Conservation (phyloP, 2,888 invertebrate genomes). For the Chrysotoxum bicinctum region DNA sequence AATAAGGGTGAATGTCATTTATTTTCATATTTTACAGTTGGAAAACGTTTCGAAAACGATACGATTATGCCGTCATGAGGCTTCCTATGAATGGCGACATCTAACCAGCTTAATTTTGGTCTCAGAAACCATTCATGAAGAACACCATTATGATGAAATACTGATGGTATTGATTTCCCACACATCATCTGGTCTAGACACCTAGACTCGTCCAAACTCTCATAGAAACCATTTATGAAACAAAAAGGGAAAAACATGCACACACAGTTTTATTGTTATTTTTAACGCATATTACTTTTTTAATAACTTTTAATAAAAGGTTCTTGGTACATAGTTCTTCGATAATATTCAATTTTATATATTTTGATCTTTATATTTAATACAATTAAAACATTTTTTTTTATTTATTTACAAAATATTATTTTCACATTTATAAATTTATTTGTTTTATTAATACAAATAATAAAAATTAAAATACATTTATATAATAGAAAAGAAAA, state of each 20-base stretch:
- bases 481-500: conserved; percentile 26
- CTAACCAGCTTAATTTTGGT: no score
- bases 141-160: no score
- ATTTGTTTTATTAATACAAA: conserved; percentile 48
- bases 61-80: no score
- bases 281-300: conserved; percentile 52
- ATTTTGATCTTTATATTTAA: conserved; percentile 68
- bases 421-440: conserved; percentile 49
- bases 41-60: no score
- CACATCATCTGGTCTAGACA: no score
- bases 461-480: conserved; percentile 21
- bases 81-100: no score
- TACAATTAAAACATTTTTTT: conserved; percentile 46
- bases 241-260: conserved; percentile 1
- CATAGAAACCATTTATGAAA: neutral
- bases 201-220: no score
- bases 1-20: no score
- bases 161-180: no score
- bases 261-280: conserved; percentile 32
- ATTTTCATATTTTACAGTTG: no score
- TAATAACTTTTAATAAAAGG: conserved; percentile 55
- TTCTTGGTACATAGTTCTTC: conserved; percentile 57
- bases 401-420: conserved; percentile 62
- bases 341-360: conserved; percentile 57
- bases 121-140: no score